Evolutionary conservation across 2,797 vertebrate species (phyloP), one percentile per base, ranked within the genome.

Genomic region (Salmo trutta): DNA sequence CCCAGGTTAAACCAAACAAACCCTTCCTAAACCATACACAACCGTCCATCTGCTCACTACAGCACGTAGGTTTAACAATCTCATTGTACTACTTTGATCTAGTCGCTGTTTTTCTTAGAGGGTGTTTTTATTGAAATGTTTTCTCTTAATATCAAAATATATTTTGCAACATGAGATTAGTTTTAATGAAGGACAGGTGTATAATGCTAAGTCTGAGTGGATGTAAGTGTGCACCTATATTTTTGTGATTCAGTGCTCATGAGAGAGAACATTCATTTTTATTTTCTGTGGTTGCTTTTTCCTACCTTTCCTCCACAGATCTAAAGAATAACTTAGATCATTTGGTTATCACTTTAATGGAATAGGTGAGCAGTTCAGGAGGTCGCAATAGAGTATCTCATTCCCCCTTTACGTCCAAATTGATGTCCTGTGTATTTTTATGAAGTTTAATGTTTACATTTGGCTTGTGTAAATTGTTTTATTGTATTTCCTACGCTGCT

Each of bases 361-460:
- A 80, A 75, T 59, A 75, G 19, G 70, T 0, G n/a, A 29, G 64
- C 29, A 29, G 29, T 76, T 16, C 27, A 56, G 14, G 29, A 73
- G 2, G 53, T 56, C 19, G 0, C 33, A 17, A 59, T 33, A 21
- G 2, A 14, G 31, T 53, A n/a, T 29, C 69, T 77, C 56, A 75
- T 51, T 12, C 64, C 71, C 47, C 15, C 36, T 66, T 41, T 73
- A 47, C 52, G 14, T 65, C 72, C 71, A 4, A 76, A 80, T 0
- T 19, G 67, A 75, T 36, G 59, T 70, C 41, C 41, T 47, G 80
- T 77, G 77, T 80, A 31, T 68, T 19, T 68, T 52, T 56, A 74
- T 75, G 71, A 83, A 81, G 83, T 24, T 71, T 27, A 12, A 14
- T 78, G 89, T 93, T 91, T 92, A 93, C 91, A 91, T 88, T 86